Percentiles rank a stretch among this genome's conserved stretches.
Conservation (phyloP, 2,113 vertebrate genomes). For the Rostratula benghalensis region DNA sequence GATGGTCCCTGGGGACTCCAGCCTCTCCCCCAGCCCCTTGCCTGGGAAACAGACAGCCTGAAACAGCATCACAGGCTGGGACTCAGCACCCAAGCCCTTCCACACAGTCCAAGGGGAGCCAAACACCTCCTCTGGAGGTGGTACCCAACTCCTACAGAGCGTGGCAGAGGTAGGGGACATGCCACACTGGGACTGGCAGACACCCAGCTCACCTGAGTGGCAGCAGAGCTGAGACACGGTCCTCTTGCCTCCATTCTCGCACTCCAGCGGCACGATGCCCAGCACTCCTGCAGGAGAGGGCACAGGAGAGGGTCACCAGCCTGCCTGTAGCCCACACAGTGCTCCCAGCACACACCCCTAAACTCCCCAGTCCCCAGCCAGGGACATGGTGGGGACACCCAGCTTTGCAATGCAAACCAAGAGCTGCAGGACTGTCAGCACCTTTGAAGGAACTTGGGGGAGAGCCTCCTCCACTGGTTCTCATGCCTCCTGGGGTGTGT, state of each 20-base stretch:
- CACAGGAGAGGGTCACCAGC: background rate
- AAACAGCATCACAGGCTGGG: accelerated
- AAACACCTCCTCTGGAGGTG: background rate
- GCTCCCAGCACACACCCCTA: background rate
- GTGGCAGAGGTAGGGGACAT: accelerated
- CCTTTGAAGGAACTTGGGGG: background rate
- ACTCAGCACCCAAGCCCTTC: background rate
- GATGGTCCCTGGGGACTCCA: background rate
- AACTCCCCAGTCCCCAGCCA: background rate
- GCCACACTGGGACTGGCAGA: accelerated
- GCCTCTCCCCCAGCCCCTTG: background rate
- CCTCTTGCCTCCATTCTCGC: conserved; percentile 78
- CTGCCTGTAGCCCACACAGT: accelerated
- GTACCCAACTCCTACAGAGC: background rate
- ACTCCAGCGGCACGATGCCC: conserved; percentile 82
- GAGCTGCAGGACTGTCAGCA: background rate
- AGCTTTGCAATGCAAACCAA: background rate
- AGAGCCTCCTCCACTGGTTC: background rate
- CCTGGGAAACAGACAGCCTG: background rate
- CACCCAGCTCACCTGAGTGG: conserved; percentile 84
- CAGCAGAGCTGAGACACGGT: conserved; percentile 82
- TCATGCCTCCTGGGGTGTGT: background rate
- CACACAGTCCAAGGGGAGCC: accelerated
- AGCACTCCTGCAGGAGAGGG: conserved; percentile 78
- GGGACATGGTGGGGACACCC: accelerated